Evolutionary conservation across 2,888 invertebrate genomes (phyloP).

Genomic region (Cremastinae sp.): DNA sequence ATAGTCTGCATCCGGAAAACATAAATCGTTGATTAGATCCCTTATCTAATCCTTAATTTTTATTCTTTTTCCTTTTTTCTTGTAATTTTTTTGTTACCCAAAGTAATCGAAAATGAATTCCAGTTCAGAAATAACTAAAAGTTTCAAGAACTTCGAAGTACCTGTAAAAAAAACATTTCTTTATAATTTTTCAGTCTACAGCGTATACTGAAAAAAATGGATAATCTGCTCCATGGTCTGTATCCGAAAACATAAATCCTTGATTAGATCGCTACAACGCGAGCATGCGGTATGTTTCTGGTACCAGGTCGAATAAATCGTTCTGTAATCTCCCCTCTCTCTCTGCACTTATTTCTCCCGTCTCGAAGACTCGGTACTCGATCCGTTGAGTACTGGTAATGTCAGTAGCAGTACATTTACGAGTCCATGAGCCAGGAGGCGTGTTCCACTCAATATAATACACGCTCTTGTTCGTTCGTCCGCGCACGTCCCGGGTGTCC

Average conservation of each 20-base stretch:
- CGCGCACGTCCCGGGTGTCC: not conserved
- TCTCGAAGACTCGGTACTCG: not conserved
- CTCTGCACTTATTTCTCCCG: not conserved
- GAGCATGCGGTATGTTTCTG: no score
- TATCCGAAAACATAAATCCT: no score
- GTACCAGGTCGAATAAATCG: conserved; percentile 1
- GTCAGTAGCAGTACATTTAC: conserved; percentile 40
- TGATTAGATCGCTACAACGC: no score
- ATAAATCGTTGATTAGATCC: no score
- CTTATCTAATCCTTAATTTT: no score
- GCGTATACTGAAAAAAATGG: not conserved
- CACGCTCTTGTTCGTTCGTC: conserved; percentile 26
- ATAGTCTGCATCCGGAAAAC: no score
- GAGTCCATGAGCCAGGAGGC: conserved; percentile 28
- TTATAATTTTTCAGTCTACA: not conserved
- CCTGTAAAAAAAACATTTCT: no score
- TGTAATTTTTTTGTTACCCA: not conserved
- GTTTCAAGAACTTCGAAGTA: no score
- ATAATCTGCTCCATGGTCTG: no score
- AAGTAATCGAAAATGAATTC: not conserved
- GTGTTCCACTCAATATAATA: conserved; percentile 29
- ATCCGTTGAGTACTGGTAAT: conserved; percentile 25
- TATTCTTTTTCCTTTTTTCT: not conserved
- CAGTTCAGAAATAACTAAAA: not conserved
- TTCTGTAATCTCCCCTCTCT: conserved; percentile 8